Evolutionary conservation across 2,797 vertebrate genomes (phyloP).

Genomic region (Synaphobranchus kaupii): DNA sequence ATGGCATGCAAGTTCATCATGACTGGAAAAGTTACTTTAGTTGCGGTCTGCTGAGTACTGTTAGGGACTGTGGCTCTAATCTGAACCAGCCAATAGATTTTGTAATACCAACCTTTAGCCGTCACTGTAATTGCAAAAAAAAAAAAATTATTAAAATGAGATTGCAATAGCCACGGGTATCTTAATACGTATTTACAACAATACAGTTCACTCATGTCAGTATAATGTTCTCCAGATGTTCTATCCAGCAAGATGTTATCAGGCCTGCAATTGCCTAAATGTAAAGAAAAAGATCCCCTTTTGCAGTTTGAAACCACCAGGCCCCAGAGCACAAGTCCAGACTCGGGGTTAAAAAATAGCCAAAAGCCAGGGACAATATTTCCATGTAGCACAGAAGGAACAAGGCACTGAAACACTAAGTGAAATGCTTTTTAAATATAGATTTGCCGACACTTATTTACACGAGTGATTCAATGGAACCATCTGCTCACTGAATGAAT

Average conservation of each 20-base stretch:
- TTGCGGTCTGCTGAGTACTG: neutral
- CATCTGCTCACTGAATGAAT: slow-evolving; percentile 17
- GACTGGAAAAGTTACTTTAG: neutral
- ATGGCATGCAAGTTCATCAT: neutral
- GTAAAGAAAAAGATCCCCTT: neutral
- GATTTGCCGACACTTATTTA: neutral
- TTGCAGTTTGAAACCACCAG: neutral
- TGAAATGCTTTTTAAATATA: slow-evolving; percentile 16
- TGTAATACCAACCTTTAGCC: neutral
- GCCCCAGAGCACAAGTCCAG: neutral
- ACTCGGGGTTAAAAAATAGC: neutral
- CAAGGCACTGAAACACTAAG: slow-evolving; percentile 11
- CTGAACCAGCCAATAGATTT: neutral
- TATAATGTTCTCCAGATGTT: neutral
- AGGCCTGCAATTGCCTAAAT: neutral
- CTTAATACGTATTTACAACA: neutral
- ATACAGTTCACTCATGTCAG: neutral
- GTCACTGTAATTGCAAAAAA: neutral
- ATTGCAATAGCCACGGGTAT: neutral
- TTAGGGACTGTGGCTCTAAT: neutral
- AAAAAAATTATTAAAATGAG: neutral
- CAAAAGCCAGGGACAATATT: neutral
- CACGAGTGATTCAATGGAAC: slow-evolving; percentile 16
- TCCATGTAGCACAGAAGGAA: slow-evolving; percentile 4
- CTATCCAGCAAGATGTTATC: neutral